Percentiles rank a stretch among this genome's conserved stretches.
Conservation (phyloP, 2,888 invertebrate genomes). For the Hanleya hanleyi region DNA sequence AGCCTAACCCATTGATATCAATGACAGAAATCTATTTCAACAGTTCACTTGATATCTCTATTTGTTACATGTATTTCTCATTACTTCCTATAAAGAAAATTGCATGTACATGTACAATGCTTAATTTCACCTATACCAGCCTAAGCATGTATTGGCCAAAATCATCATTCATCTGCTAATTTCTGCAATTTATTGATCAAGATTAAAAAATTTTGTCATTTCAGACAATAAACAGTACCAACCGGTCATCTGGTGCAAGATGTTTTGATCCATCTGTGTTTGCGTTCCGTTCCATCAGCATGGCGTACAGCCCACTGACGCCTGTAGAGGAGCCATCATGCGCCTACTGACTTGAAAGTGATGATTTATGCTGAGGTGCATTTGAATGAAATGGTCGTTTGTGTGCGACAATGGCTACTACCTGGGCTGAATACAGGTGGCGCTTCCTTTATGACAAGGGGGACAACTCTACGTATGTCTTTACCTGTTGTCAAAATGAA, state of each 20-base stretch:
- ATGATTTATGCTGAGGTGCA: not conserved
- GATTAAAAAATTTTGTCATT: slow-evolving; percentile 17
- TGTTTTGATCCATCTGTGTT: slow-evolving; percentile 43
- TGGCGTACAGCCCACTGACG: slow-evolving; percentile 37
- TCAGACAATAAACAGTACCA: slow-evolving; percentile 43
- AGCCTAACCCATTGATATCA: too few relatives aligned
- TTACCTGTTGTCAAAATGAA: not conserved
- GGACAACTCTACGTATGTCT: not conserved
- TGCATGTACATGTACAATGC: not conserved
- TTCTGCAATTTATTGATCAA: not conserved
- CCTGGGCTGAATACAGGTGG: too few relatives aligned
- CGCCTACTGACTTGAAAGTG: slow-evolving; percentile 32
- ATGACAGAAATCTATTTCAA: too few relatives aligned
- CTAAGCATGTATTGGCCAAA: too few relatives aligned
- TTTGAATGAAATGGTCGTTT: too few relatives aligned
- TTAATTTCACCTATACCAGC: not conserved
- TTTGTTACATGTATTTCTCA: too few relatives aligned
- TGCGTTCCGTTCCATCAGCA: slow-evolving; percentile 46
- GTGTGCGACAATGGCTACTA: too few relatives aligned
- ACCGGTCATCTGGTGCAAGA: slow-evolving; percentile 26
- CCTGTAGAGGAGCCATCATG: slow-evolving; percentile 47
- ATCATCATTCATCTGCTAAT: not conserved
- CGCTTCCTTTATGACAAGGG: not conserved
- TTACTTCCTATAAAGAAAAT: not conserved
- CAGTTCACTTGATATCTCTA: too few relatives aligned